These are phyloP conservation scores for Muntiacus muntjak DNA, from an alignment of 2,113 vertebrate genomes.

Conservation along the genomic window DNA sequence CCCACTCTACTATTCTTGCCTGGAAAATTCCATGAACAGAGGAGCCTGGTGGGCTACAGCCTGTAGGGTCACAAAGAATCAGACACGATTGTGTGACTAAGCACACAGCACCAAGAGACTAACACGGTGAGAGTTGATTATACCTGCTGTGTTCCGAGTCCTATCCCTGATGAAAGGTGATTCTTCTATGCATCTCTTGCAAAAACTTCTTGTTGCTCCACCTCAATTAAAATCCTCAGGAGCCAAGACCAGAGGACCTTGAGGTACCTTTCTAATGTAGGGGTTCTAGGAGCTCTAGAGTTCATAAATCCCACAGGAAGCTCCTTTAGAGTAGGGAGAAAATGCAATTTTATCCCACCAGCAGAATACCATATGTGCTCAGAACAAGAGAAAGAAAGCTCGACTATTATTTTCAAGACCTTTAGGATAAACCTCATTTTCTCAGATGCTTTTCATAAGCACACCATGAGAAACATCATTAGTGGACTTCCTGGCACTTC, in stretches of 20 bases:
- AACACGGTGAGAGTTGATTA: neutral
- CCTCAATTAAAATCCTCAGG: neutral
- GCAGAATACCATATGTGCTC: neutral
- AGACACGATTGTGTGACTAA: neutral
- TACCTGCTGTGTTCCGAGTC: neutral
- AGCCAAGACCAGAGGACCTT: neutral
- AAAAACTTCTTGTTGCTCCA: neutral
- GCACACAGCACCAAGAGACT: neutral
- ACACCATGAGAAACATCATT: neutral
- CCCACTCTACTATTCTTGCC: neutral
- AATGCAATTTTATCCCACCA: neutral
- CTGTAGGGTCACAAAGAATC: neutral
- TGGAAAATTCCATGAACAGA: neutral
- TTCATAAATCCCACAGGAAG: neutral
- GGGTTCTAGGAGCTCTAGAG: neutral
- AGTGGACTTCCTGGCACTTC: neutral
- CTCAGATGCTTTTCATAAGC: neutral
- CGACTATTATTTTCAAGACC: neutral
- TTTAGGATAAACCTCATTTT: constrained; percentile 27
- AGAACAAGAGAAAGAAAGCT: neutral
- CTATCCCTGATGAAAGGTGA: neutral
- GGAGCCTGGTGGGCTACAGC: neutral
- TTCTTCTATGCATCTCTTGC: neutral
- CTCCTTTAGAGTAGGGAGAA: neutral
- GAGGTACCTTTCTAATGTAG: neutral